Evolutionary conservation across 2,797 vertebrate genomes (phyloP), one percentile per base, ranked within the genome.

Genomic region (Galagoides demidoff): DNA sequence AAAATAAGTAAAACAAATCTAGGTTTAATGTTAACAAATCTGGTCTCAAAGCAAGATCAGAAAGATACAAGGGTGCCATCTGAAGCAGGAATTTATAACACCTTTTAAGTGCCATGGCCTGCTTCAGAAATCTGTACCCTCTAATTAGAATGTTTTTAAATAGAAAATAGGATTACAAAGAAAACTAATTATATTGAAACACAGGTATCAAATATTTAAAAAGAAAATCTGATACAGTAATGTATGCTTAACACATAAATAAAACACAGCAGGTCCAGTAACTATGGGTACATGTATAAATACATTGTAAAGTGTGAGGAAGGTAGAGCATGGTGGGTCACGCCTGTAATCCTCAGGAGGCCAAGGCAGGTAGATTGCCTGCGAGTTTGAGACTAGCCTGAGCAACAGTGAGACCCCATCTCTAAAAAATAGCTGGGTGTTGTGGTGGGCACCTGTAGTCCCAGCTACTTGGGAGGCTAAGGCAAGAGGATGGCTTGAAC

Each of bases 101-200:
- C 37, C 37, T 76, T 92, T 77, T 29, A 31, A 29, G 12, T 12
- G 14, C 19, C 37, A 79, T 3, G 10, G 23, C 45, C 66, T 16
- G 25, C 45, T 81, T 94, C 31, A 85, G 63, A 25, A 66, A 85
- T 8, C 49, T 52, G 61, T 23, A 84, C 31, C 27, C 29, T 96
- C 55, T 29, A 34, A 45, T 49, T 14, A 73, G 13, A 87, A 79
- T 63, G 27, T 45, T 96, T 94, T 39, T 73, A 34, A 85, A 22
- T 43, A 92, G 43, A 90, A 95, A 94, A 86, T 57, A 85, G 1
- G 5, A 88, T 37, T 85, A 76, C 10, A 74, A 93, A 92, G 45
- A 79, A 96, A 92, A 77, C 55, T 55, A 92, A 71, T 82, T 76
- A 73, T 37, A 64, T 1, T 87, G 73, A 92, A 92, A 87, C 19